Evolutionary conservation across 2,797 vertebrate species (phyloP).

Genomic region (Channa striata): DNA sequence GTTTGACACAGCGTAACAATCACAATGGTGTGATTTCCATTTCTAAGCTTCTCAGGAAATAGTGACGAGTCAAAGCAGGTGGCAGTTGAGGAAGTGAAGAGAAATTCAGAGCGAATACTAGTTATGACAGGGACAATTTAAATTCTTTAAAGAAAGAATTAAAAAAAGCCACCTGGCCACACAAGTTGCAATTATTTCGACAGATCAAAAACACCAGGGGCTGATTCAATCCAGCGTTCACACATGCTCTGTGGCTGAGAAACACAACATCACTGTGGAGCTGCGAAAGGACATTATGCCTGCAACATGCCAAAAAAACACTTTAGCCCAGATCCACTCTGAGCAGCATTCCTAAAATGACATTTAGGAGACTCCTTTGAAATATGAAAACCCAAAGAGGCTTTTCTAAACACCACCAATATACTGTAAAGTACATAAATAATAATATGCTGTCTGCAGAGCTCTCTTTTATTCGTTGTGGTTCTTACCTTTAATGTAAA

Average conservation of each 20-base stretch:
- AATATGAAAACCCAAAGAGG: background rate
- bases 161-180: too few species aligned
- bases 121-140: background rate
- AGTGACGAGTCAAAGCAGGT: constrained; percentile 16
- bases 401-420: background rate
- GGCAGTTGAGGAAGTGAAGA: background rate
- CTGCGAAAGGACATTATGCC: background rate
- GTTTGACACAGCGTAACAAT: constrained; percentile 34
- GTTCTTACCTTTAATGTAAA: background rate
- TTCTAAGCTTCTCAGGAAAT: constrained; percentile 23
- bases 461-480: background rate
- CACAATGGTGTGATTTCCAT: constrained; percentile 28
- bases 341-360: constrained; percentile 8
- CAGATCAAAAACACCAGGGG: too few species aligned
- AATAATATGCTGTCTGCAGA: background rate
- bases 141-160: too few species aligned
- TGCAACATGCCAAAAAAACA: constrained; percentile 45
- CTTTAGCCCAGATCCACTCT: constrained; percentile 39
- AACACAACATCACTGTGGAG: background rate
- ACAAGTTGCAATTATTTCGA: too few species aligned
- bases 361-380: constrained; percentile 10
- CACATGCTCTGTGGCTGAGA: background rate
- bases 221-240: background rate
- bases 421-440: background rate
- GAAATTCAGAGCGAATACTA: too few species aligned